phyloP scores from a whole-genome alignment of 2,797 vertebrate species.

The Luscinia luscinia region DNA sequence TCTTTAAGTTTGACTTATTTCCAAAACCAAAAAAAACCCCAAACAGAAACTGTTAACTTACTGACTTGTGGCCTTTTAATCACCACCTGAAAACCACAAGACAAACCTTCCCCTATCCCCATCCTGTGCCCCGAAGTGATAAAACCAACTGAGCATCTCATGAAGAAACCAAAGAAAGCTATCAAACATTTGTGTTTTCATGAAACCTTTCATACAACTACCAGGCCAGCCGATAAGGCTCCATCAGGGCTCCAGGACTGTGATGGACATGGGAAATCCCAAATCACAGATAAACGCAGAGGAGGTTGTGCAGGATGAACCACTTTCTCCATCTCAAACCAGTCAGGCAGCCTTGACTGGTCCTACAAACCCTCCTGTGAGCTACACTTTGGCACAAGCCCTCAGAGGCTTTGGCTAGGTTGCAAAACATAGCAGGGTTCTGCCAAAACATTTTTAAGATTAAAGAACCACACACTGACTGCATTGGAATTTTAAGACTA shows the following conservation, averaged over 20 bases:
- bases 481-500: background rate
- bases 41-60: background rate
- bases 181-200: background rate
- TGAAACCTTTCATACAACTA: background rate
- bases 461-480: background rate
- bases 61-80: background rate
- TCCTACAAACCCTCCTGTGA: background rate
- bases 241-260: background rate
- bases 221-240: background rate
- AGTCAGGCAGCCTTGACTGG: background rate
- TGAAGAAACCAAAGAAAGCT: background rate
- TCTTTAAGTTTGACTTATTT: background rate
- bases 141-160: background rate
- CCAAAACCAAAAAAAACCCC: accelerated
- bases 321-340: background rate
- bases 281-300: accelerated
- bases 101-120: background rate
- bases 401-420: background rate
- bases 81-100: background rate
- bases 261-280: background rate
- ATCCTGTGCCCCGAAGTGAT: background rate
- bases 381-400: background rate
- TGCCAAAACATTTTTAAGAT: background rate
- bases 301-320: background rate
- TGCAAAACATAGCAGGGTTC: background rate